Evolutionary conservation across 2,888 invertebrate species (phyloP).

Genomic region (Phaedon cochleariae): DNA sequence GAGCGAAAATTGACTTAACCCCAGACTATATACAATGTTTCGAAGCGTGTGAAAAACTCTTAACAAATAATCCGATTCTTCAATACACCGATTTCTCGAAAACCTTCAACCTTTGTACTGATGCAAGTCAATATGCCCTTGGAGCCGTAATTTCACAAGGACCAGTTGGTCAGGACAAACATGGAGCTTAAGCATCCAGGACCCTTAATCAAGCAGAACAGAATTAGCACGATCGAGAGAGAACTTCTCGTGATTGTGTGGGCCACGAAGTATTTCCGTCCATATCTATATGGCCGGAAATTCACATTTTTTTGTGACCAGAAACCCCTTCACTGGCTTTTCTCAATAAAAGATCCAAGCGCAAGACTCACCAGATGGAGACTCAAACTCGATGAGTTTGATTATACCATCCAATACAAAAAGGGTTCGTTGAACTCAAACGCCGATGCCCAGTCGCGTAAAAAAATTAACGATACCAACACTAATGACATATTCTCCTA

Average conservation of each 20-base stretch:
- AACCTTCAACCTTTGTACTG: conserved; percentile 42
- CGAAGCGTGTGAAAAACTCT: conserved; percentile 34
- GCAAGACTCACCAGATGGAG: too few species aligned
- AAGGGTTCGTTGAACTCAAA: background rate
- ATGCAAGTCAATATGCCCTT: conserved; percentile 39
- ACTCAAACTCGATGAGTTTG: too few species aligned
- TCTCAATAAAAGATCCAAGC: too few species aligned
- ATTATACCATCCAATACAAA: background rate
- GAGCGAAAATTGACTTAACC: too few species aligned
- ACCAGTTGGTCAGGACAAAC: conserved; percentile 33
- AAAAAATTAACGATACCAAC: background rate
- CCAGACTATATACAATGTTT: conserved; percentile 14
- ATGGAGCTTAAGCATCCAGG: conserved; percentile 37
- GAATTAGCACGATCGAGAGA: conserved; percentile 39
- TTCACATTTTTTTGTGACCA: conserved; percentile 3
- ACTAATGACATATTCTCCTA: background rate
- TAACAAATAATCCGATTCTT: conserved; percentile 37
- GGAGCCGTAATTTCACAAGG: conserved; percentile 43
- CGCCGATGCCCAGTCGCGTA: too few species aligned
- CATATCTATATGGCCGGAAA: conserved; percentile 34
- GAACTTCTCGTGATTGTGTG: conserved; percentile 42
- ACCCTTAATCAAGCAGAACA: conserved; percentile 27
- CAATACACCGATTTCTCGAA: conserved; percentile 44
- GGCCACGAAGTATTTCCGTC: conserved; percentile 37
- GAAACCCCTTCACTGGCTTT: too few species aligned